Base-by-base conservation (phyloP, 2,113 vertebrate species). In the Pavo muticus region DNA sequence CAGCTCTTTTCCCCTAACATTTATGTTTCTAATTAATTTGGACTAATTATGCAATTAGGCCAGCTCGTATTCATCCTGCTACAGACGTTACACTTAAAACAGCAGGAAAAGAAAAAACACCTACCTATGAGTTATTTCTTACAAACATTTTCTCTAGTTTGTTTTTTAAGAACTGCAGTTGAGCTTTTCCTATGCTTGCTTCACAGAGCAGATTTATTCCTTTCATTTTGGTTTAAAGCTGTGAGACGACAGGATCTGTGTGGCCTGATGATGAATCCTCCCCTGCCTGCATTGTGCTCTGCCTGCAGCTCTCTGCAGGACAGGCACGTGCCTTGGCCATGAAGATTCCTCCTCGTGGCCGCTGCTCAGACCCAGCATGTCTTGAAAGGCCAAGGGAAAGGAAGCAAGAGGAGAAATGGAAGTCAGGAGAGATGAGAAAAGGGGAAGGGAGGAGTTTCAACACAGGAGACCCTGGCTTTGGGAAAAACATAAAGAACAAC, bases 241-340 rank as follows among this genome's bases (percentile, higher is more conserved):
- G 4, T 10, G 11, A 3, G 2, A 9, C 11, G 40, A 17, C 47
- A 80, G 40, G 32, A 14, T 27, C 5, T 2, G 25, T 2, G 25
- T 14, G 18, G 21, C 19, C 24, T 57, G 69, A 15, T 0, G 1
- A 27, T 9, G 67, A 64, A 42, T 4, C 17, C 52, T 32, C 50
- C 40, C 60, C 9, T 30, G 32, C n/a, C 70, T 32, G 40, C 18
- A 0, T 8, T 40, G 23, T 23, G 39, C 14, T 72, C 20, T 40
- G 35, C 14, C 65, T 65, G 30, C 73, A 84, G 40, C 44, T 47
- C 18, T 37, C 20, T 56, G 3, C 2, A 18, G 74, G 20, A 13
- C 9, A 27, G 30, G 47, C 21, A 37, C 25, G 32, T 0, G 0
- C 1, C 1, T 5, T 6, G 1, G 19, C 67, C 8, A 1, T 21